phyloP scores from a whole-genome alignment of 2,888 invertebrate species.

The Endomychus coccineus region DNA sequence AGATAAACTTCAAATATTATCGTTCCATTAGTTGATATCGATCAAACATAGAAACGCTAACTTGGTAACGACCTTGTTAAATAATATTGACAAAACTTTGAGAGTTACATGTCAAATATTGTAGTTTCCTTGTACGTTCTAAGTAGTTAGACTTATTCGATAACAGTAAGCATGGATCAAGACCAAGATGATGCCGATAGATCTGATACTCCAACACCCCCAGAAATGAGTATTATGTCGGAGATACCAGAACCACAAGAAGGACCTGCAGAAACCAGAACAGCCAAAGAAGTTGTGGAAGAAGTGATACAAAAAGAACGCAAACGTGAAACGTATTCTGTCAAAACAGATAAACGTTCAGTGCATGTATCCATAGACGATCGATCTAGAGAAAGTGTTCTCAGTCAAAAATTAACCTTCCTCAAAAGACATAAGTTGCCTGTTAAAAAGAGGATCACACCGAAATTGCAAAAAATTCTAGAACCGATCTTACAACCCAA shows the following conservation, averaged over 20 bases:
- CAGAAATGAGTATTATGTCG: not conserved
- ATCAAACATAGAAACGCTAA: too few relatives aligned
- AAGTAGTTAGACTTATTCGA: too few relatives aligned
- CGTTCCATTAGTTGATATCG: too few relatives aligned
- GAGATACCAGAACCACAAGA: not conserved
- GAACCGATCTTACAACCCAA: conserved; percentile 17
- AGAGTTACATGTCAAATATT: too few relatives aligned
- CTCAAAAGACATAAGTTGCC: conserved; percentile 11
- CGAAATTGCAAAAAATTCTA: conserved; percentile 11
- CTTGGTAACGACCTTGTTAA: too few relatives aligned
- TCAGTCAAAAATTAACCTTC: conserved; percentile 10
- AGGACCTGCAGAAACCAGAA: conserved; percentile 1
- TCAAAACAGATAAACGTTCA: conserved; percentile 8
- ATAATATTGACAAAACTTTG: too few relatives aligned
- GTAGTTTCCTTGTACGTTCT: too few relatives aligned
- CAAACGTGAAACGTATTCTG: not conserved
- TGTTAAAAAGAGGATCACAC: conserved; percentile 10
- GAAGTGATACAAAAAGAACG: conserved; percentile 1
- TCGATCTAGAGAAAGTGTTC: conserved; percentile 12
- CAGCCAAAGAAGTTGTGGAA: conserved; percentile 1
- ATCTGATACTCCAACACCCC: conserved; percentile 7
- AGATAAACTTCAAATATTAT: too few relatives aligned
- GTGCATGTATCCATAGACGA: conserved; percentile 12
- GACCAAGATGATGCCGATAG: conserved; percentile 5
- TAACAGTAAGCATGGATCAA: too few relatives aligned